Evolutionary conservation across 2,113 vertebrate species (phyloP).

Genomic region (Trematomus loennbergii): DNA sequence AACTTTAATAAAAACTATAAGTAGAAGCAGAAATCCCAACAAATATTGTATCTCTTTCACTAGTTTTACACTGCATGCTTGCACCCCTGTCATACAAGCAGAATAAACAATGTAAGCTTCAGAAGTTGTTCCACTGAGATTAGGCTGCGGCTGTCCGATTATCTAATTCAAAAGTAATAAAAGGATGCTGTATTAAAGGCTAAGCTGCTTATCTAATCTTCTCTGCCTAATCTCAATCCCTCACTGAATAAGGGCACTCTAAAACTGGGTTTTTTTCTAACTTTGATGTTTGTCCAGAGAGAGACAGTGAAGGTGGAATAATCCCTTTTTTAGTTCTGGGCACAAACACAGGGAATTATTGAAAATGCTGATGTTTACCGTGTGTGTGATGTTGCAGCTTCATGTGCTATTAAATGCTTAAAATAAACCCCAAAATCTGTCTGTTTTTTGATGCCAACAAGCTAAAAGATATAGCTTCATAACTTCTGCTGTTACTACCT

Average conservation of each 20-base stretch:
- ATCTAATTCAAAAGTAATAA: slow-evolving; percentile 77
- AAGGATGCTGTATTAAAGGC: slow-evolving; percentile 59
- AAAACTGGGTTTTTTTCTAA: neutral
- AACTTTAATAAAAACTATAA: too few relatives aligned
- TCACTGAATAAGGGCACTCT: slow-evolving; percentile 43
- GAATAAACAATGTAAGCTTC: slow-evolving; percentile 4
- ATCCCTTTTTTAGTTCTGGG: neutral
- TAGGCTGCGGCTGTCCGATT: slow-evolving; percentile 32
- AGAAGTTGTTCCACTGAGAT: slow-evolving; percentile 18
- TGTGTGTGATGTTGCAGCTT: neutral
- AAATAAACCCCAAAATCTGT: slow-evolving; percentile 25
- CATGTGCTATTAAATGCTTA: slow-evolving; percentile 32
- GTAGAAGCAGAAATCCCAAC: too few relatives aligned
- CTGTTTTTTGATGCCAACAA: slow-evolving; percentile 23
- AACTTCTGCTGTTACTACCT: too few relatives aligned
- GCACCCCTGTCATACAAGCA: neutral
- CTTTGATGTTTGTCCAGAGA: neutral
- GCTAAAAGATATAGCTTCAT: neutral
- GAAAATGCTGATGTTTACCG: neutral
- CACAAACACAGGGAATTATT: neutral
- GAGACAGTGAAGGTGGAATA: neutral
- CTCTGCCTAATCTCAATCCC: slow-evolving; percentile 69
- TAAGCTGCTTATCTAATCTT: slow-evolving; percentile 75
- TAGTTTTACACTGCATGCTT: too few relatives aligned
- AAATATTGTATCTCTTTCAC: too few relatives aligned